phyloP scores from a whole-genome alignment of 2,797 vertebrate species.

The Jordanella pulchra region DNA sequence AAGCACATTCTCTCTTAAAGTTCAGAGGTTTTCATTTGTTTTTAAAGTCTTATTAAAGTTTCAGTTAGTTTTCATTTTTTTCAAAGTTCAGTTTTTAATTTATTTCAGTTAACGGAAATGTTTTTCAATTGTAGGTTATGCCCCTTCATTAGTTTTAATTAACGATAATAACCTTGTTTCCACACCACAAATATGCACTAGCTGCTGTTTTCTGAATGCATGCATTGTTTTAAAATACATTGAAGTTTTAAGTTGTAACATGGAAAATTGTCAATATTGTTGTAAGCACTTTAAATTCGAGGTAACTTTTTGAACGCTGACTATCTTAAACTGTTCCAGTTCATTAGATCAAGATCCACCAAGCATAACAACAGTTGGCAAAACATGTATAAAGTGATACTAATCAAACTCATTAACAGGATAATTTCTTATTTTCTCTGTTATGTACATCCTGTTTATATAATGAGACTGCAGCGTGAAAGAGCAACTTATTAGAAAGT shows the following conservation, averaged over 20 bases:
- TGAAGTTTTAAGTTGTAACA: neutral
- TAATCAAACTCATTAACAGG: slow-evolving; percentile 57
- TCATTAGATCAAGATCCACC: slow-evolving; percentile 31
- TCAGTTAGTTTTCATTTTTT: too few relatives aligned
- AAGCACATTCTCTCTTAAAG: too few relatives aligned
- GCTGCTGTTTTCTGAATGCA: neutral
- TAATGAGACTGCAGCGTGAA: slow-evolving; percentile 63
- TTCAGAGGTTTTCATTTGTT: too few relatives aligned
- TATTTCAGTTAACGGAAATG: too few relatives aligned
- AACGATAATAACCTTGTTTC: too few relatives aligned
- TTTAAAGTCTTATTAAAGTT: too few relatives aligned
- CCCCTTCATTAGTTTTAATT: too few relatives aligned
- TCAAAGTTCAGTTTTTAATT: too few relatives aligned
- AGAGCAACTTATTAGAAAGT: slow-evolving; percentile 70
- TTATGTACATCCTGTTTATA: slow-evolving; percentile 39
- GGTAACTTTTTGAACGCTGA: slow-evolving; percentile 15
- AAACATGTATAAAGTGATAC: slow-evolving; percentile 58
- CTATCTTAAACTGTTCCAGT: slow-evolving; percentile 28
- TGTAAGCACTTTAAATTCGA: neutral
- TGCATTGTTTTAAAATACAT: neutral
- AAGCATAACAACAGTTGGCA: slow-evolving; percentile 16
- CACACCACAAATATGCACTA: neutral
- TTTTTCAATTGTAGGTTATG: too few relatives aligned
- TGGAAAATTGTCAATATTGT: neutral
- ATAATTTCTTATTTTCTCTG: slow-evolving; percentile 58